phyloP scores from a whole-genome alignment of 2,113 vertebrate genomes.

The Otus sunia region DNA sequence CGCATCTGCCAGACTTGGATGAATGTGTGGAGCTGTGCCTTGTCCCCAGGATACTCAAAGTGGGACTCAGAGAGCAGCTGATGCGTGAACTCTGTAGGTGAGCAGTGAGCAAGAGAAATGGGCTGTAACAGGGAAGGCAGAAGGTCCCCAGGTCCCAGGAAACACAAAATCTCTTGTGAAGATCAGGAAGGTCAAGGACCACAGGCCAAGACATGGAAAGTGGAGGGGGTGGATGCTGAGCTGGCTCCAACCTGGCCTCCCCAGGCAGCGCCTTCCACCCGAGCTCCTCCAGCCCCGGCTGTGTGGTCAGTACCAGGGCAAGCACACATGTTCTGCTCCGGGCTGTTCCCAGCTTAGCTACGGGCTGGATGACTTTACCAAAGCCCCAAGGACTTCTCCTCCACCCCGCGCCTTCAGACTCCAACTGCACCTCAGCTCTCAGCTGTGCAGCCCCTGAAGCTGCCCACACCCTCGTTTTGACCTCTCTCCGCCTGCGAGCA shows the following conservation, averaged over 20 bases:
- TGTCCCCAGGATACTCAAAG: not conserved
- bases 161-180: not conserved
- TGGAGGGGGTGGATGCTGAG: not conserved
- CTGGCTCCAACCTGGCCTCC: not conserved
- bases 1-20: rapidly evolving
- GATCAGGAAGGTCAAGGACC: not conserved
- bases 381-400: slow-evolving; percentile 25
- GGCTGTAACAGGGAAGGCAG: not conserved
- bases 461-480: slow-evolving; percentile 74
- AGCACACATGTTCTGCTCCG: slow-evolving; percentile 49
- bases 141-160: not conserved
- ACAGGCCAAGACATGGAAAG: not conserved
- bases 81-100: not conserved
- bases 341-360: slow-evolving; percentile 39
- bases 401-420: not conserved
- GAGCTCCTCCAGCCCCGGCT: not conserved
- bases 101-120: not conserved
- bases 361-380: not conserved
- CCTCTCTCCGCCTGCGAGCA: slow-evolving; percentile 69
- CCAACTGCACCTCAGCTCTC: slow-evolving; percentile 63
- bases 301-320: not conserved
- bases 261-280: not conserved
- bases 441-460: slow-evolving; percentile 64
- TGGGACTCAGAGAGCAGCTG: not conserved
- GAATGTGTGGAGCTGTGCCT: not conserved